Evolutionary conservation across 1,140 invertebrate genomes (phyloP).

Genomic region (Babylonia areolata): DNA sequence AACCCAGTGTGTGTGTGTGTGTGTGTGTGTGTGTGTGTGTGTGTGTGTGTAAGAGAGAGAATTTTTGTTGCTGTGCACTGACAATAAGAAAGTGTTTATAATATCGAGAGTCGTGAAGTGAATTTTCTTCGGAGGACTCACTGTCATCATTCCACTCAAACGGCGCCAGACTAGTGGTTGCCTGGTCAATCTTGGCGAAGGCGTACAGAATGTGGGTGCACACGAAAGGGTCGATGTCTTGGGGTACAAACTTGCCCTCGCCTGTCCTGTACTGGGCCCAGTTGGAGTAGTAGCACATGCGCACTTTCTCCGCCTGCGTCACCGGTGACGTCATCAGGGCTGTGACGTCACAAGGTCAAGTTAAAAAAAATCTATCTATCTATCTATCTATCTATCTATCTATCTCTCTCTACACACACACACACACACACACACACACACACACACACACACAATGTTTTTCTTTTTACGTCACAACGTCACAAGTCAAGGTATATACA

Average conservation of each 20-base stretch:
- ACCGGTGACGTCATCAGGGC: not conserved
- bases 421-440: not conserved
- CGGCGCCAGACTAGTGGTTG: not conserved
- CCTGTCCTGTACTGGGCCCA: slow-evolving; percentile 44
- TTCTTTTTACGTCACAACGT: no score
- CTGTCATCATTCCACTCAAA: not conserved
- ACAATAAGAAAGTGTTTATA: not conserved
- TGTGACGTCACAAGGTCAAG: not conserved
- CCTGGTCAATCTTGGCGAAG: slow-evolving; percentile 80
- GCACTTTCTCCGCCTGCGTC: not conserved
- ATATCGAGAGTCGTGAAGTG: not conserved
- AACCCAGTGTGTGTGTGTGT: no score
- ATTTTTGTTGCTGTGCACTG: not conserved
- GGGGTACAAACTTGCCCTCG: slow-evolving; percentile 89
- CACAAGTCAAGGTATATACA: no score
- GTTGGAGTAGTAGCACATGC: slow-evolving; percentile 56
- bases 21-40: no score
- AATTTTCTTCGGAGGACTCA: not conserved
- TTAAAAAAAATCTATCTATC: slow-evolving; percentile 2
- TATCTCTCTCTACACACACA: not conserved
- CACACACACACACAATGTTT: not conserved
- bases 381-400: not conserved
- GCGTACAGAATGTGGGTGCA: slow-evolving; percentile 97
- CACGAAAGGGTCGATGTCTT: slow-evolving; percentile 96
- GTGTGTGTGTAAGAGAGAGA: no score